Base-by-base conservation (phyloP, 2,113 vertebrate species). In the Etia nguti region DNA sequence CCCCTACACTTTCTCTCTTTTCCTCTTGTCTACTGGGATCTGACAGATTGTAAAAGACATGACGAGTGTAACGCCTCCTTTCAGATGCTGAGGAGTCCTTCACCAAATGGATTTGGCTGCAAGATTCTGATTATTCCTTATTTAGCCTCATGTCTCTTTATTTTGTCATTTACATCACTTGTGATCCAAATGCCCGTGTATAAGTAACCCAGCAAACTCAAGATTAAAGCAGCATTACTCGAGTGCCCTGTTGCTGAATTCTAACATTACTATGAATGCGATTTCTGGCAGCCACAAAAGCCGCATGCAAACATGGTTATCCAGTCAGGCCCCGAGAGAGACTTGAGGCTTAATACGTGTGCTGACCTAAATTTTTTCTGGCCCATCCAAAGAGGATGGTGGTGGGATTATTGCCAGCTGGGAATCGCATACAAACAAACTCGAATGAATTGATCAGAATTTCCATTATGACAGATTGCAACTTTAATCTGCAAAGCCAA, bases 301-400 rank as follows among this genome's bases (percentile, higher is more conserved):
- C 38, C 26, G 29, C 15, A 6, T 50, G 34, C 10, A 86, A 62
- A 89, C 81, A 52, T 46, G 65, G 18, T 59, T 34, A 18, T 90
- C 82, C 77, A 29, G 50, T 48, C 85, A 26, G 68, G 81, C 16
- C 9, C 24, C 18, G 22, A 83, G 70, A 84, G 29, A 83, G 62
- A 82, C 88, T 82, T 77, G 62, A 83, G 81, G 88, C 38, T 94
- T 94, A 95, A 93, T 90, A 81, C 92, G 36, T 68, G 86, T 48
- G 85, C 59, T 96, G 96, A 96, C 96, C 96, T 94, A 94, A 85
- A 94, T 96, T 91, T 91, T 81, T 22, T 4, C 57, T 65, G 41
- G 59, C n/a, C 56, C 89, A 52, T 87, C 81, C 88, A 92, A 91
- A 94, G 93, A 94, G 94, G 93, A 94, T 92, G 92, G 90, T 83